phyloP scores from a whole-genome alignment of 2,113 vertebrate genomes.

The Labrus mixtus region DNA sequence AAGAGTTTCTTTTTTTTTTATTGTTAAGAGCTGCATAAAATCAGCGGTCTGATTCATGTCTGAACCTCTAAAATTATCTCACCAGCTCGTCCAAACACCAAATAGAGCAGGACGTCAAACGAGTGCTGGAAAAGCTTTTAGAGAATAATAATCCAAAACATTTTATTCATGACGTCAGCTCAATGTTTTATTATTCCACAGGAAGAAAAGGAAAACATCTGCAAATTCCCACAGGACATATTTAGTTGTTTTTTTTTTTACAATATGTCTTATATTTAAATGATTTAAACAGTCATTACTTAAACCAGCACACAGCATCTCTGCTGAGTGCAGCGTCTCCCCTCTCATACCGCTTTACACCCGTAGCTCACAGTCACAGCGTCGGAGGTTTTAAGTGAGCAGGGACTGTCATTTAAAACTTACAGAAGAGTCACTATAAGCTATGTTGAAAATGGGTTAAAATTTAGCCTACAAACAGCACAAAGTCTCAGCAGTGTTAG shows the following conservation, averaged over 20 bases:
- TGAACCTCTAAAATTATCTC: background rate
- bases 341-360: background rate
- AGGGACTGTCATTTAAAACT: background rate
- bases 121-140: background rate
- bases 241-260: no score
- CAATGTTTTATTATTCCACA: no score
- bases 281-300: no score
- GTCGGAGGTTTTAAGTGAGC: no score
- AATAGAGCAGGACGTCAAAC: background rate
- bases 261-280: no score
- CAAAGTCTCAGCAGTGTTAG: no score
- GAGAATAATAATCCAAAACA: background rate
- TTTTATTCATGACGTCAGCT: background rate
- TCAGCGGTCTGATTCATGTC: background rate
- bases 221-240: no score
- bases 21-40: background rate
- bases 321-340: no score
- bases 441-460: background rate
- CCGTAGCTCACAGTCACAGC: background rate
- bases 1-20: background rate
- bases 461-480: background rate
- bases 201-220: no score
- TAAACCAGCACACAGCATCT: no score
- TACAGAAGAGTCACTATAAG: background rate
- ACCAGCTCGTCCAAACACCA: background rate